A percentile compares a stretch with the other conserved stretches of the same genome.
These are phyloP conservation scores for Malurus elegans DNA, from an alignment of 2,113 vertebrate species.

Conservation along the genomic window DNA sequence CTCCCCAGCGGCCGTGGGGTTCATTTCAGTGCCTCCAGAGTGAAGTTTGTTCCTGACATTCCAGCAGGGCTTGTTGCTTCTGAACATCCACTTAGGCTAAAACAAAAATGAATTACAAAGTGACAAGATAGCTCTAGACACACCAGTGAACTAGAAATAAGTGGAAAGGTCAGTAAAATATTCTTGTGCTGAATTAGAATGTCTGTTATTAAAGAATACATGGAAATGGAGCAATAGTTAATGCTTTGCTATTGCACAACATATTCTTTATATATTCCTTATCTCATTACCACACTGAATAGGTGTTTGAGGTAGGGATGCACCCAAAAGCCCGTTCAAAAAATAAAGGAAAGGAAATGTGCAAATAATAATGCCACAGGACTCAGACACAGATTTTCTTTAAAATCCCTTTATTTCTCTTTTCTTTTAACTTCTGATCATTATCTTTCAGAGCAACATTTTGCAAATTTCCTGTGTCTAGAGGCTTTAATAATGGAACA, in stretches of 20 bases:
- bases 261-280: neutral
- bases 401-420: neutral
- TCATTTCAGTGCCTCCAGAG: neutral
- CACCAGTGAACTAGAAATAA: conserved; percentile 51
- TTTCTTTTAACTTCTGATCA: neutral
- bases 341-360: neutral
- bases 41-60: neutral
- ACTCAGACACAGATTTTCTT: neutral
- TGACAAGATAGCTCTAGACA: conserved; percentile 55
- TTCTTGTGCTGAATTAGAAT: conserved; percentile 3
- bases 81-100: neutral
- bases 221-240: neutral
- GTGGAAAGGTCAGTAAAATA: conserved; percentile 38
- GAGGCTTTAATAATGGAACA: neutral
- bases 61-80: neutral
- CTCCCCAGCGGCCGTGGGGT: neutral
- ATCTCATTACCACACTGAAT: conserved; percentile 5
- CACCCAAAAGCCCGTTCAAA: neutral
- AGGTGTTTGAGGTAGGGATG: neutral
- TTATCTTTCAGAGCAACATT: neutral
- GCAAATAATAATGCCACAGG: neutral
- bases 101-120: conserved; percentile 16
- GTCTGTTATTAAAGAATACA: neutral
- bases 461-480: neutral
- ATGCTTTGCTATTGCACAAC: neutral